Percentiles rank a stretch among this genome's conserved stretches.
These are phyloP conservation scores for Diorhabda elongata DNA, from an alignment of 1,140 invertebrate species.

Conservation along the genomic window DNA sequence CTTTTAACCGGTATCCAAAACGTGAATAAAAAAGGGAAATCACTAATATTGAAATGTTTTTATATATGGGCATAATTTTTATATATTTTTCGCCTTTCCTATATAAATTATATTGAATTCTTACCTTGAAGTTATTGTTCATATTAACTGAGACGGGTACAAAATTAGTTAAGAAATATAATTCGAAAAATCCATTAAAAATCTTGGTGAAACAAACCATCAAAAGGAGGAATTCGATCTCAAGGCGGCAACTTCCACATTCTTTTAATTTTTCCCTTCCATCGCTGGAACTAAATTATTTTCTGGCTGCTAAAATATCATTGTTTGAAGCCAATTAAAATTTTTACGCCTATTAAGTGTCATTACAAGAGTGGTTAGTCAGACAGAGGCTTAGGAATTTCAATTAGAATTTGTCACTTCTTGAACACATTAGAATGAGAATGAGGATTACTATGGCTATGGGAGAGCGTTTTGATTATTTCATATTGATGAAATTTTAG, in stretches of 20 bases:
- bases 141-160: background rate
- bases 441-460: conserved; percentile 22
- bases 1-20: too few species aligned
- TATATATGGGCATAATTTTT: background rate
- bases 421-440: conserved; percentile 38
- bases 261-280: conserved; percentile 16
- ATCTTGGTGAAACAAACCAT: conserved; percentile 13
- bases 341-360: conserved; percentile 40
- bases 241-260: conserved; percentile 15
- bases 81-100: background rate
- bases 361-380: conserved; percentile 35
- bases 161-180: background rate
- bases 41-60: too few species aligned
- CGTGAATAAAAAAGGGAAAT: too few species aligned
- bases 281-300: conserved; percentile 23
- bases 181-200: background rate
- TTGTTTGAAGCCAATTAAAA: conserved; percentile 43
- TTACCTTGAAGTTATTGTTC: background rate
- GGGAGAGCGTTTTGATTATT: conserved; percentile 27
- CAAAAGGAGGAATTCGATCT: conserved; percentile 10
- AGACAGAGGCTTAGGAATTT: conserved; percentile 42
- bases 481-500: conserved; percentile 20
- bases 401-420: conserved; percentile 47
- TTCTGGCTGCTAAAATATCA: conserved; percentile 28
- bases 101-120: too few species aligned